These are phyloP conservation scores for Aphodius granarius DNA, from an alignment of 2,888 invertebrate genomes.

Conservation along the genomic window DNA sequence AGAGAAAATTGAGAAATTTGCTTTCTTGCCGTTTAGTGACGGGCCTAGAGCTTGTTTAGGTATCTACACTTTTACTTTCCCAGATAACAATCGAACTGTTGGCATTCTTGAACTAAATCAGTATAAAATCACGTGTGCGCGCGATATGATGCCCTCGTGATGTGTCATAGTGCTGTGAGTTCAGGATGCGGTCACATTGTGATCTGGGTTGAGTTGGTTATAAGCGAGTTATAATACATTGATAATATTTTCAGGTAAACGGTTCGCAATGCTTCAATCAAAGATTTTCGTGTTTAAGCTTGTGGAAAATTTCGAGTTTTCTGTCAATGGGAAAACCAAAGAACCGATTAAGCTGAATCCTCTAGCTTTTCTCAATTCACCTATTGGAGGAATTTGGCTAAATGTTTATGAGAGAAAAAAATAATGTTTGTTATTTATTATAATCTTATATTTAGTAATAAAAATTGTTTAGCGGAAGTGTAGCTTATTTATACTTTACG, in stretches of 20 bases:
- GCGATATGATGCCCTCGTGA: too few relatives aligned
- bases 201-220: too few relatives aligned
- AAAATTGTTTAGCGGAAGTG: too few relatives aligned
- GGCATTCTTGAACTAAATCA: too few relatives aligned
- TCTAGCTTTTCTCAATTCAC: conserved; percentile 16
- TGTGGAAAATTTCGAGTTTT: conserved; percentile 30
- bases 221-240: too few relatives aligned
- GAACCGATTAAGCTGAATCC: conserved; percentile 28
- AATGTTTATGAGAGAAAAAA: conserved; percentile 20
- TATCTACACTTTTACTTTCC: conserved; percentile 23
- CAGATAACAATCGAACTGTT: too few relatives aligned
- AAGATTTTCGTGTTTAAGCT: conserved; percentile 30
- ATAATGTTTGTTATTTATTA: not conserved
- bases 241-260: conserved; percentile 27
- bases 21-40: conserved; percentile 39
- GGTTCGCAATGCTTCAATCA: conserved; percentile 33
- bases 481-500: too few relatives aligned
- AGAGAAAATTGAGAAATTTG: conserved; percentile 35
- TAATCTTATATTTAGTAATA: too few relatives aligned
- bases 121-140: too few relatives aligned
- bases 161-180: too few relatives aligned
- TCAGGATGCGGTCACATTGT: too few relatives aligned
- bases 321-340: conserved; percentile 27
- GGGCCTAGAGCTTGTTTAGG: conserved; percentile 41
- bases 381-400: conserved; percentile 27